phyloP scores from a whole-genome alignment of 2,113 vertebrate genomes.

The Meles meles region DNA sequence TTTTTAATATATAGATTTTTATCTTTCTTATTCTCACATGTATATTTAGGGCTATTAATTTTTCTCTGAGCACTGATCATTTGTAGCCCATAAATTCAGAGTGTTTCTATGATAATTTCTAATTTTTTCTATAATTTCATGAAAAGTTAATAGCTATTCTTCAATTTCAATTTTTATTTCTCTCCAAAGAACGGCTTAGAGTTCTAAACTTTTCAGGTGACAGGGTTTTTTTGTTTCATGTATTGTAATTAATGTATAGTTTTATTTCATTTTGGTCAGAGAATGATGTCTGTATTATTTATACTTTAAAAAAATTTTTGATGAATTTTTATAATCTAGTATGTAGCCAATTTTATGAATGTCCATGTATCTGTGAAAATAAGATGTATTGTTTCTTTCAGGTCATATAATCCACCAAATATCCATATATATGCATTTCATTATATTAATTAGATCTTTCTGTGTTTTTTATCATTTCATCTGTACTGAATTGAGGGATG shows the following conservation, averaged over 20 bases:
- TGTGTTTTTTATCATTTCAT: neutral
- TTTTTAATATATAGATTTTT: neutral
- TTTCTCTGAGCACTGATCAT: neutral
- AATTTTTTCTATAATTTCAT: neutral
- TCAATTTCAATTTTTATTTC: neutral
- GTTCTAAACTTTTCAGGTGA: neutral
- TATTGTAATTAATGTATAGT: neutral
- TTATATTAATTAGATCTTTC: neutral
- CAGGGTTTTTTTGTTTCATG: neutral
- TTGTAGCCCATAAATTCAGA: neutral
- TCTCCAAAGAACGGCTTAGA: neutral
- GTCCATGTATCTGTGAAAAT: neutral
- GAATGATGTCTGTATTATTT: neutral
- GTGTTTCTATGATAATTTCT: neutral
- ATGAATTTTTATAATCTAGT: neutral
- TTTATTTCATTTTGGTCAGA: neutral
- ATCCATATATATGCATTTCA: neutral
- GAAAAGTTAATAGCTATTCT: neutral
- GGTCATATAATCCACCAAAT: neutral
- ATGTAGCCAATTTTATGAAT: neutral
- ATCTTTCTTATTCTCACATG: neutral
- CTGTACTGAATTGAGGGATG: neutral
- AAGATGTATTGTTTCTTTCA: neutral
- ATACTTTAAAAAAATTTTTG: neutral
- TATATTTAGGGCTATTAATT: neutral